Percentiles rank a stretch among this genome's conserved stretches.
Conservation (phyloP, 2,113 vertebrate genomes). For the Hypocryptadius cinnamomeus region DNA sequence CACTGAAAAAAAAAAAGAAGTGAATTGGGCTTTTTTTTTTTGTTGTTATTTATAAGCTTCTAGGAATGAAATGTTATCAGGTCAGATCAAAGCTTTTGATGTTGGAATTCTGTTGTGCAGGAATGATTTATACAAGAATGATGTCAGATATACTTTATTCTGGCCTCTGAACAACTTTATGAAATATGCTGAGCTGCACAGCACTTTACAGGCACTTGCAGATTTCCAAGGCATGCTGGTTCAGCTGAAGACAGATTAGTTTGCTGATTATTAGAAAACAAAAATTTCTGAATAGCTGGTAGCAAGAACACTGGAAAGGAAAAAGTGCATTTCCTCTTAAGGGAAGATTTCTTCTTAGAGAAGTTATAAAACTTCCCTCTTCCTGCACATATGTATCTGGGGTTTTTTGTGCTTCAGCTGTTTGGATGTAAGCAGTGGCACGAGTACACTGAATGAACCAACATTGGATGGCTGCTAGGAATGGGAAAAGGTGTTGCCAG, state of each 20-base stretch:
- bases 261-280: background rate
- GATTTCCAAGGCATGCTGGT: background rate
- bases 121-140: background rate
- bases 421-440: background rate
- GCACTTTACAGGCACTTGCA: background rate
- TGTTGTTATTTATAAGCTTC: constrained; percentile 10
- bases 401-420: background rate
- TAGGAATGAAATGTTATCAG: background rate
- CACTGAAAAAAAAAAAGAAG: background rate
- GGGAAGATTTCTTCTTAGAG: background rate
- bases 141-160: background rate
- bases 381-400: background rate
- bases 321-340: background rate
- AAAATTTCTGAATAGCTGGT: background rate
- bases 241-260: background rate
- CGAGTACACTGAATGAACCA: background rate
- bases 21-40: background rate
- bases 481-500: background rate
- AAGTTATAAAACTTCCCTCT: background rate
- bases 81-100: background rate
- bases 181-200: background rate
- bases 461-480: background rate
- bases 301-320: background rate
- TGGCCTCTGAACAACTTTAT: background rate
- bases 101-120: background rate